These are phyloP conservation scores for Australoheros facetus DNA, from an alignment of 2,797 vertebrate species.

Conservation along the genomic window DNA sequence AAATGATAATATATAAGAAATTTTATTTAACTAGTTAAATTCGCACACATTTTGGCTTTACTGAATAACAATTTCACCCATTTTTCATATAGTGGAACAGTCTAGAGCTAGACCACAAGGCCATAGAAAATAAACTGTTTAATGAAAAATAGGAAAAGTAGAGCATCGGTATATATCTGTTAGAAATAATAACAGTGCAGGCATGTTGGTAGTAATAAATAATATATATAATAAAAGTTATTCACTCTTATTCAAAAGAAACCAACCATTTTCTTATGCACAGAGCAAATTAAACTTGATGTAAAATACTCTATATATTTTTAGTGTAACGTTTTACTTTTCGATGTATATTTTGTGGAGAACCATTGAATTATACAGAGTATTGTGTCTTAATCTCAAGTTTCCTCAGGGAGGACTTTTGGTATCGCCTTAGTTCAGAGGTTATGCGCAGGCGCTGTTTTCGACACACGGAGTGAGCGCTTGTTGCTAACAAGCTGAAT, in stretches of 20 bases:
- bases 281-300: neutral
- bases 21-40: accelerated
- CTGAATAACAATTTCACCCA: conserved; percentile 4
- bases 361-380: neutral
- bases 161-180: neutral
- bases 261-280: neutral
- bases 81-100: conserved; percentile 55
- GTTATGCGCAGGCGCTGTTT: conserved; percentile 62
- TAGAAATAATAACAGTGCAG: neutral
- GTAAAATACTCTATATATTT: neutral
- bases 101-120: conserved; percentile 42
- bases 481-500: conserved; percentile 74
- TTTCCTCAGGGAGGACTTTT: conserved; percentile 13
- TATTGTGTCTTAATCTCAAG: neutral
- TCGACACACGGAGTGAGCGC: conserved; percentile 6
- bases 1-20: accelerated
- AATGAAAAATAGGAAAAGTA: conserved; percentile 16
- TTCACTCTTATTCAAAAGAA: neutral
- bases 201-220: neutral
- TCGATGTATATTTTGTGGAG: neutral
- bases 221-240: neutral
- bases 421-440: conserved; percentile 64
- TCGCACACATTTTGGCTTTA: neutral
- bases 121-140: conserved; percentile 47
- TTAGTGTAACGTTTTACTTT: neutral